Conservation (phyloP, 2,113 vertebrate genomes). For the Solenodon paradoxus region DNA sequence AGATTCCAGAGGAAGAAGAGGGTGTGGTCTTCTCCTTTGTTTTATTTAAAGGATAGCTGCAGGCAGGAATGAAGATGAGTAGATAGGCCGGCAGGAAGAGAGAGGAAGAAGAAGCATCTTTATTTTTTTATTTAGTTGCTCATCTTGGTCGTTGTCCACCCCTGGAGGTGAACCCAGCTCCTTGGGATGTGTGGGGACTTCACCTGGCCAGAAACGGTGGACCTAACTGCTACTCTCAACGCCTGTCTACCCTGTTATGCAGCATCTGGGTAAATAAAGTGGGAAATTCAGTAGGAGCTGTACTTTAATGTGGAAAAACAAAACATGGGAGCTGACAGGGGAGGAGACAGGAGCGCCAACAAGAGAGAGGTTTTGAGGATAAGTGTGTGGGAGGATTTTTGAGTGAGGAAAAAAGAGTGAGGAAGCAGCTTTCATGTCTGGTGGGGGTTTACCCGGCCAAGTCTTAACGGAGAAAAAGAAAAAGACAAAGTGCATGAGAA, state of each 20-base stretch:
- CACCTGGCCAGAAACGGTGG: too few species aligned
- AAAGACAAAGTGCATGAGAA: neutral
- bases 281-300: too few species aligned
- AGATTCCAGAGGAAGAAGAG: neutral
- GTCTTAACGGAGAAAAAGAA: neutral
- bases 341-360: neutral
- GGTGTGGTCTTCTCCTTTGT: too few species aligned
- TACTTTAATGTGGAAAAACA: neutral
- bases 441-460: rapidly evolving
- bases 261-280: neutral
- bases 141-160: too few species aligned
- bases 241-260: neutral
- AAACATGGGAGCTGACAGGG: neutral
- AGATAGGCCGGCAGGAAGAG: too few species aligned
- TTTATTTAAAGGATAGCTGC: too few species aligned
- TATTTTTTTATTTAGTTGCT: too few species aligned
- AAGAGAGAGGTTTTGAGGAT: neutral
- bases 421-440: neutral
- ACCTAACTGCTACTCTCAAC: too few species aligned
- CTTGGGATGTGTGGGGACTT: too few species aligned
- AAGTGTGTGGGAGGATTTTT: neutral
- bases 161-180: too few species aligned
- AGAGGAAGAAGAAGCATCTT: too few species aligned
- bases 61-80: too few species aligned
- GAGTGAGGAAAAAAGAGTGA: neutral